Evolutionary conservation across 1,140 invertebrate species (phyloP), one percentile per base, ranked within the genome.

Genomic region (Leptinotarsa undecemlineata): DNA sequence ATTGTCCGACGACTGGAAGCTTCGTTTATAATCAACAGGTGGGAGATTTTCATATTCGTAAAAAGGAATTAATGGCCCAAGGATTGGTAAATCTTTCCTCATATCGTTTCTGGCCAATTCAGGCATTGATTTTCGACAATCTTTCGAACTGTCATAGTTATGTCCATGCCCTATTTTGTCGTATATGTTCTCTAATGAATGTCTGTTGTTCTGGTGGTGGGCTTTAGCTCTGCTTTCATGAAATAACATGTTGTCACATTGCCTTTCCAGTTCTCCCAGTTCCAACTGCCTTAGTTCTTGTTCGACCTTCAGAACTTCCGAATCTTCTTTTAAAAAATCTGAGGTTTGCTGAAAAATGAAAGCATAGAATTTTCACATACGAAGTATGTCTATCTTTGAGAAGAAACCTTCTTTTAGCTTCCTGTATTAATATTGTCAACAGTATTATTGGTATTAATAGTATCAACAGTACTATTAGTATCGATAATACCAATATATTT

Each of bases 261-360:
- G 91, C 3, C 92, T 86, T 78, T 92, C 90, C n/a, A 94, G 79
- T 80, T 93, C 92, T 84, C 93, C 92, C 83, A 93, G 91, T 83
- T 94, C 92, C 42, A 93, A 81, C 81, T 94, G 92, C 2, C 93
- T 80, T 1, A 94, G 86, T 85, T 94, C 92, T 15, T 91, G 88
- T 85, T 94, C 92, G 60, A 93, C 92, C 76, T 91, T 89, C 57
- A 94, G 84, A 20, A 93, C 92, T 84, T 94, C 92, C 87, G 91
- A 82, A 74, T 83, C 82, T 79, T 83, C 77, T 73, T 83, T 80
- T 48, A 83, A 74, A 75, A 77, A 79, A 75, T 81, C 76, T 42
- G 76, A 67, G 48, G 76, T 26, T 47, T 62, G 71, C 71, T 72
- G 19, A 23, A 71, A 71, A 68, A 68, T 66, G 8, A 42, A 42